phyloP scores from a whole-genome alignment of 1,140 invertebrate genomes.

The Eueides isabella region DNA sequence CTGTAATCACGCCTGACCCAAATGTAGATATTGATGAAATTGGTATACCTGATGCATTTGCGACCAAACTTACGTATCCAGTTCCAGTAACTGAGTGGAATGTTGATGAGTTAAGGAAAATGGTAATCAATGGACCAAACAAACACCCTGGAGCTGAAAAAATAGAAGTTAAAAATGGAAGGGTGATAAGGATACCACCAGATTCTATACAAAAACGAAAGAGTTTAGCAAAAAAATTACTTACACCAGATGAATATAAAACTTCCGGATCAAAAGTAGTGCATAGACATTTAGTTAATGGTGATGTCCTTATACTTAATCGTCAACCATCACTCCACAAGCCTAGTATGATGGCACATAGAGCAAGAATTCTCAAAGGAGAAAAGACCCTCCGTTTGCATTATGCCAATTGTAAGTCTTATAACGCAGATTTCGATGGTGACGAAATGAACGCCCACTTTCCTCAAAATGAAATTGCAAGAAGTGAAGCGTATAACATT shows the following conservation, averaged over 20 bases:
- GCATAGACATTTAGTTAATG: conserved; percentile 96
- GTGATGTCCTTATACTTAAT: conserved; percentile 97
- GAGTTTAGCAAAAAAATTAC: conserved; percentile 90
- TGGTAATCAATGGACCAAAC: conserved; percentile 95
- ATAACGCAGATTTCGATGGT: conserved; percentile 99
- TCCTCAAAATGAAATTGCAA: conserved; percentile 95
- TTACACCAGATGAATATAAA: conserved; percentile 85
- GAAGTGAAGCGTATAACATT: conserved; percentile 94
- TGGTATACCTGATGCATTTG: conserved; percentile 98
- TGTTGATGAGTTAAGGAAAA: conserved; percentile 90
- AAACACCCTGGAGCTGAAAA: conserved; percentile 94
- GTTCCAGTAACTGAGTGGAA: conserved; percentile 97
- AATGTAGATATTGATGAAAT: conserved; percentile 98
- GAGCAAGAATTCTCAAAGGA: conserved; percentile 93
- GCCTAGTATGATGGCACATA: conserved; percentile 99
- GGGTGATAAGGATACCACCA: conserved; percentile 83
- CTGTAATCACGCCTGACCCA: conserved; percentile 99
- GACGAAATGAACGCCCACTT: conserved; percentile 99
- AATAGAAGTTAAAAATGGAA: conserved; percentile 92
- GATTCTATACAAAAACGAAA: conserved; percentile 84
- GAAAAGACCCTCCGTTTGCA: conserved; percentile 98
- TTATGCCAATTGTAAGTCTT: conserved; percentile 99
- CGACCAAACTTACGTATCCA: conserved; percentile 95
- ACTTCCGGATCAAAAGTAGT: conserved; percentile 87
- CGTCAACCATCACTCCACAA: conserved; percentile 98